phyloP scores from a whole-genome alignment of 1,140 invertebrate genomes.

The Drosophila malerkotliana region DNA sequence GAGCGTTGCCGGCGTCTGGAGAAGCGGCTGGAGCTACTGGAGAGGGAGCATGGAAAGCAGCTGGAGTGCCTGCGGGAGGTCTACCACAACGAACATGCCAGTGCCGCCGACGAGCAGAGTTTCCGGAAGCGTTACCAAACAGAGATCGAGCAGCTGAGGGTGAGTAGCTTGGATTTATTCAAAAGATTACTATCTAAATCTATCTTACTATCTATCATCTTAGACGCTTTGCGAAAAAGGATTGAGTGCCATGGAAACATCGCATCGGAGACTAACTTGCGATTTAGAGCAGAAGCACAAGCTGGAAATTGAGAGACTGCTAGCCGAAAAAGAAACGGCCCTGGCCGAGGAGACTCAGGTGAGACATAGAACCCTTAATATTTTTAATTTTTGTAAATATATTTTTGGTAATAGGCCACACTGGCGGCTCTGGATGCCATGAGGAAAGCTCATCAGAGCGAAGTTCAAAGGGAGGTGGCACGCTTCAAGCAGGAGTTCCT shows the following conservation, averaged over 20 bases:
- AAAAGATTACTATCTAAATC: too few species aligned
- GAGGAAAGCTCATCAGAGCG: conserved; percentile 95
- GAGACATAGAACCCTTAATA: too few species aligned
- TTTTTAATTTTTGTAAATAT: background rate
- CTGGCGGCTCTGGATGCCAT: conserved; percentile 94
- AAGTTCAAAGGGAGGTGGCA: conserved; percentile 93
- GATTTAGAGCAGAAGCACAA: conserved; percentile 94
- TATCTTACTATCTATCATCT: too few species aligned
- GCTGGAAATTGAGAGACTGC: conserved; percentile 86
- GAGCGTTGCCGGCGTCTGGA: conserved; percentile 89
- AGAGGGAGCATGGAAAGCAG: conserved; percentile 91
- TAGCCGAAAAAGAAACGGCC: conserved; percentile 93
- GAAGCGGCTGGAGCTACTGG: conserved; percentile 88
- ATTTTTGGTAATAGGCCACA: conserved; percentile 85
- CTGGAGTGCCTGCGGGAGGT: conserved; percentile 89
- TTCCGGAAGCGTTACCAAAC: conserved; percentile 91
- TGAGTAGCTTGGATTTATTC: conserved; percentile 59
- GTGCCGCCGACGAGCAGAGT: conserved; percentile 86
- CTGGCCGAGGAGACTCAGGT: conserved; percentile 94
- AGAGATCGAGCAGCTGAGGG: conserved; percentile 93
- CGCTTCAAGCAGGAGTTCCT: conserved; percentile 94
- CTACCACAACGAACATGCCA: conserved; percentile 86
- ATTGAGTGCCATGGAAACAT: conserved; percentile 93
- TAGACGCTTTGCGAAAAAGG: conserved; percentile 93
- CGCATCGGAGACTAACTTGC: conserved; percentile 92